These are phyloP conservation scores for Diarsia rubi DNA, from an alignment of 2,888 invertebrate species.

Conservation along the genomic window DNA sequence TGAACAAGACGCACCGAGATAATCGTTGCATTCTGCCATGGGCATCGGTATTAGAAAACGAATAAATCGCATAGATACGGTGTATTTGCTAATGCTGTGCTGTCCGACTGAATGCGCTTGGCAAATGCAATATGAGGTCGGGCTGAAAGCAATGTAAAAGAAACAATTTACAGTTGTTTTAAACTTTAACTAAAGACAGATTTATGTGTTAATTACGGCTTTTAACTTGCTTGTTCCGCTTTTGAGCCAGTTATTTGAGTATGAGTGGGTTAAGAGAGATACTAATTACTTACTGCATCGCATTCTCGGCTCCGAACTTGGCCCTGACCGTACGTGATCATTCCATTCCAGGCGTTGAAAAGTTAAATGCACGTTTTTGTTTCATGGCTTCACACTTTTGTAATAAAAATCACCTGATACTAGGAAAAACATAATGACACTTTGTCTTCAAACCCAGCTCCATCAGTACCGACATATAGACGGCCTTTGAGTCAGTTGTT, in stretches of 20 bases:
- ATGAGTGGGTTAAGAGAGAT: conserved; percentile 18
- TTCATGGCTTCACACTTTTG: conserved; percentile 14
- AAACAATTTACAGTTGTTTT: conserved; percentile 50
- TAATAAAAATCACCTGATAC: conserved; percentile 5
- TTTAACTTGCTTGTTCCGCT: conserved; percentile 23
- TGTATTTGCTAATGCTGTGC: conserved; percentile 78
- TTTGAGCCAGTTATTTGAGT: conserved; percentile 24
- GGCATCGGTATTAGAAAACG: conserved; percentile 87
- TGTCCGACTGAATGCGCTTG: conserved; percentile 61
- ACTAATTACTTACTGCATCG: conserved; percentile 9
- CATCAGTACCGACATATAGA: neutral
- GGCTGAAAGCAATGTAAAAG: conserved; percentile 53
- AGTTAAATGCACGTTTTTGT: conserved; percentile 21
- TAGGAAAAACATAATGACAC: neutral
- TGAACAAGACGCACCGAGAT: conserved; percentile 71
- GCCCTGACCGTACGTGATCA: conserved; percentile 30
- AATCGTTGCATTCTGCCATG: conserved; percentile 78
- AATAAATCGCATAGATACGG: conserved; percentile 84
- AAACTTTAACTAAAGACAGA: conserved; percentile 35
- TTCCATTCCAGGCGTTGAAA: conserved; percentile 15
- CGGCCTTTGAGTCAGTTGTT: conserved; percentile 30
- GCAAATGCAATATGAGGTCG: conserved; percentile 65
- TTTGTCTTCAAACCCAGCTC: neutral
- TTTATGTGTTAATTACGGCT: conserved; percentile 38
- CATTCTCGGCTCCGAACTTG: conserved; percentile 20